Percentiles rank a stretch among this genome's conserved stretches.
phyloP scores from a whole-genome alignment of 2,113 vertebrate genomes.

The Machaerirhynchus nigripectus region DNA sequence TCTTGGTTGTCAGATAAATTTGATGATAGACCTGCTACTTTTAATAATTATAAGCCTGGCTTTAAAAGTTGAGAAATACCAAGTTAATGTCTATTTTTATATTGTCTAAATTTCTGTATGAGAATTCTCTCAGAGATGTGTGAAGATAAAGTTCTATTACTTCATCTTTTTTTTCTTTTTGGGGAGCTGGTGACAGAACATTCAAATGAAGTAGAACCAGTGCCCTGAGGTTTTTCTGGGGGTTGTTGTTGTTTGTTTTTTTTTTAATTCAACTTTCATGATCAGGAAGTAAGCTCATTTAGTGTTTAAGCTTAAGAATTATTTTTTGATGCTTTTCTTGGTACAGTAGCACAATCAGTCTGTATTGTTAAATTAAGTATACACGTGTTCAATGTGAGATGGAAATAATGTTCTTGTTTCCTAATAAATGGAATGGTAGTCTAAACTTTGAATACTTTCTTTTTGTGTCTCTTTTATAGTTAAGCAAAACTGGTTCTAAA shows the following conservation, averaged over 20 bases:
- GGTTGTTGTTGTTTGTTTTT: neutral
- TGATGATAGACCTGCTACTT: neutral
- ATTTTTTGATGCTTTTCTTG: neutral
- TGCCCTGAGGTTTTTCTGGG: neutral
- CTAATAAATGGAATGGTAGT: constrained; percentile 29
- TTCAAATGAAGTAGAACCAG: neutral
- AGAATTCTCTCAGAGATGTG: neutral
- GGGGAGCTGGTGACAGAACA: neutral
- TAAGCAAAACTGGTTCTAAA: constrained; percentile 94
- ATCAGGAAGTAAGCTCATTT: neutral
- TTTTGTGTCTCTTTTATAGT: constrained; percentile 75
- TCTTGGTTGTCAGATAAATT: neutral
- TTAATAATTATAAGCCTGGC: neutral
- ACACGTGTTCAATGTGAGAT: neutral
- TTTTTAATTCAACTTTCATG: neutral
- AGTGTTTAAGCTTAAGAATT: neutral
- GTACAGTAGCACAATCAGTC: neutral
- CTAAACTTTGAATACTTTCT: constrained; percentile 55
- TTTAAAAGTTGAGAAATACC: neutral
- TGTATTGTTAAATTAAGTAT: neutral
- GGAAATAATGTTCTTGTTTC: constrained; percentile 13
- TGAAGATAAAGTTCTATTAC: neutral
- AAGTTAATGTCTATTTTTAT: neutral
- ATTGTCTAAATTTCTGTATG: neutral
- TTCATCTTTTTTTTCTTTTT: neutral